These are phyloP conservation scores for Euleptes europaea DNA, from an alignment of 2,113 vertebrate species.

Conservation along the genomic window DNA sequence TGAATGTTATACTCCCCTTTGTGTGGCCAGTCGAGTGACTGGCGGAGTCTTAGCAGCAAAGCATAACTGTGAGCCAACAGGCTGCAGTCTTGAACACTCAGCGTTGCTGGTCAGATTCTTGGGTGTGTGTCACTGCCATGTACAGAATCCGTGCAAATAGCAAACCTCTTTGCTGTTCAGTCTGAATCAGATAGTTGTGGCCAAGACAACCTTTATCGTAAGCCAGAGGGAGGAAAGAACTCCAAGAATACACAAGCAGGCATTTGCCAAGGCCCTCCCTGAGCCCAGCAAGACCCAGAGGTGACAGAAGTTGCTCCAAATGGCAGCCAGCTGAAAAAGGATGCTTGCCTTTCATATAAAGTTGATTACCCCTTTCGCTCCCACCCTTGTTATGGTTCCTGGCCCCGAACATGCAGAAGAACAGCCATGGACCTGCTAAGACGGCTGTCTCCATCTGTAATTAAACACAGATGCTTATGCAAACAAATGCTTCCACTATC, in stretches of 20 bases:
- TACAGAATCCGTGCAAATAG: background rate
- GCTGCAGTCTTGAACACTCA: background rate
- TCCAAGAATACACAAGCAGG: background rate
- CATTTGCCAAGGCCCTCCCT: background rate
- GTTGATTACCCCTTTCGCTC: background rate
- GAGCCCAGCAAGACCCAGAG: background rate
- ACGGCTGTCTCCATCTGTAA: constrained; percentile 4
- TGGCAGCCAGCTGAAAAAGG: background rate
- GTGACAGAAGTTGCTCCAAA: background rate
- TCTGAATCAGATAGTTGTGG: background rate
- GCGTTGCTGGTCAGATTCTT: background rate
- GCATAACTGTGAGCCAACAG: background rate
- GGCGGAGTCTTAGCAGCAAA: background rate
- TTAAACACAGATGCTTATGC: background rate
- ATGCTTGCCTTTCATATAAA: background rate
- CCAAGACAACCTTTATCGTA: background rate
- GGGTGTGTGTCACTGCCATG: background rate
- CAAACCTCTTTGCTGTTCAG: background rate
- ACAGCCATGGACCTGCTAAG: background rate
- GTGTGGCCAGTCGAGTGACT: background rate
- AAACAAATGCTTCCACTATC: constrained; percentile 9
- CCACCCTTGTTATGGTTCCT: background rate
- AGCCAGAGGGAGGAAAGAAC: background rate
- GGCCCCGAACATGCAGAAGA: background rate
- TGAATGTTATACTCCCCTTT: background rate